Evolutionary conservation across 2,888 invertebrate genomes (phyloP), one percentile per base, ranked within the genome.

Genomic region (Sturmia bella): DNA sequence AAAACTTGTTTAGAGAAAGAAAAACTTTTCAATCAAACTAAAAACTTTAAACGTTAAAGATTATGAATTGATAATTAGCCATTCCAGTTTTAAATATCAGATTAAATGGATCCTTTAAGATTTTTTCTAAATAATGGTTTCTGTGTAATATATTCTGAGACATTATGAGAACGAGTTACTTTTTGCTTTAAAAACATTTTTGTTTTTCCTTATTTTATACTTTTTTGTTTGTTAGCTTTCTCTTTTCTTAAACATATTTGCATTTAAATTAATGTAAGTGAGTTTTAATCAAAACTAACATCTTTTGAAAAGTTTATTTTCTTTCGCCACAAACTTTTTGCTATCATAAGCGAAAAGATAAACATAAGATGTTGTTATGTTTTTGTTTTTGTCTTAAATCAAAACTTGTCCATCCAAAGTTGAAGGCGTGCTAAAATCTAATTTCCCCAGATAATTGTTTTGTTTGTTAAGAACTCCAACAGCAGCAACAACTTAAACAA

Each of bases 381-480:
- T 21, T 45, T 19, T 54, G 41, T 41, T 41, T 48, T 68, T 56
- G 48, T n/a, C 7, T 37, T 32, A 3, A 24, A 39, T 7, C 19
- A 52, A 39, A 77, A 69, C 68, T 81, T 72, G 81, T 68, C 73
- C 77, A 74, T 64, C 73, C 69, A 69, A 69, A 77, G 69, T 66
- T 80, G 12, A 1, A 64, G 84, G 87, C 87, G 88, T 88, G 88
- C 85, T 86, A 86, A 86, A 87, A 88, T 87, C 87, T 87, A 88
- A 88, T 88, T 88, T 88, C 88, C 88, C 88, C 76, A 86, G 88
- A 88, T 87, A 88, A 88, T 88, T 88, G 87, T 76, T 61, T 75
- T 80, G 77, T 75, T 81, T 74, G 43, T 78, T 69, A 2, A 32
- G 27, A 17, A 50, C n/a, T n/a, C n/a, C 32, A 32, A 24, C 21